phyloP scores from a whole-genome alignment of 2,888 invertebrate species.

The Agrypnus murinus region DNA sequence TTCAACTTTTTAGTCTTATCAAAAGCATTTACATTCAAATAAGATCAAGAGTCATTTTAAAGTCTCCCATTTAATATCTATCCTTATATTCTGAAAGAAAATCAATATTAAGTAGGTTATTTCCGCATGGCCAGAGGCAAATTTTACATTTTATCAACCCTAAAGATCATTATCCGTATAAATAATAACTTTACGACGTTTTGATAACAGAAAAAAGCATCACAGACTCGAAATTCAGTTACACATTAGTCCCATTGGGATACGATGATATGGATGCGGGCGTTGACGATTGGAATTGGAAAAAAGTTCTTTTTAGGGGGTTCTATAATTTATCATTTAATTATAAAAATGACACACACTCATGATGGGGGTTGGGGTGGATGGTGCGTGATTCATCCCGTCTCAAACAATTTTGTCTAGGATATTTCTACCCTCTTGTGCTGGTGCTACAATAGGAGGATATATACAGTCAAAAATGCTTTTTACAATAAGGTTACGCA shows the following conservation, averaged over 20 bases:
- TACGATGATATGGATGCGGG: constrained; percentile 6
- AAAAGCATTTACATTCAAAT: too few relatives aligned
- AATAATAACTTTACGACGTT: constrained; percentile 26
- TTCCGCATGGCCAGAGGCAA: constrained; percentile 16
- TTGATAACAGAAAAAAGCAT: constrained; percentile 10
- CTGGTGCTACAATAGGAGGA: too few relatives aligned
- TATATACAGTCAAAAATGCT: constrained; percentile 1
- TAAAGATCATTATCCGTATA: constrained; percentile 24
- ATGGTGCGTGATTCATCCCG: constrained; percentile 21
- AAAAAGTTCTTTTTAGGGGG: constrained; percentile 15
- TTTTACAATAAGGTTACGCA: constrained; percentile 16
- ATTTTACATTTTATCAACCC: constrained; percentile 16
- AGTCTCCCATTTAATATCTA: neutral
- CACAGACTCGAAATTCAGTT: constrained; percentile 12
- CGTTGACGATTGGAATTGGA: constrained; percentile 11
- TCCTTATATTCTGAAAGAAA: constrained; percentile 15
- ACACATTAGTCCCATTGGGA: neutral
- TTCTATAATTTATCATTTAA: constrained; percentile 38
- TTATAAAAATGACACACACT: constrained; percentile 36
- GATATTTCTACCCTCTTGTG: constrained; percentile 10
- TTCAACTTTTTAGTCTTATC: too few relatives aligned
- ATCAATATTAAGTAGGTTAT: constrained; percentile 31
- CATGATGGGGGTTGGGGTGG: constrained; percentile 33
- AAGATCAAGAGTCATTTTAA: constrained; percentile 11
- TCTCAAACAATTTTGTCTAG: constrained; percentile 10